Conservation (phyloP, 2,113 vertebrate genomes). For the Plestiodon gilberti region DNA sequence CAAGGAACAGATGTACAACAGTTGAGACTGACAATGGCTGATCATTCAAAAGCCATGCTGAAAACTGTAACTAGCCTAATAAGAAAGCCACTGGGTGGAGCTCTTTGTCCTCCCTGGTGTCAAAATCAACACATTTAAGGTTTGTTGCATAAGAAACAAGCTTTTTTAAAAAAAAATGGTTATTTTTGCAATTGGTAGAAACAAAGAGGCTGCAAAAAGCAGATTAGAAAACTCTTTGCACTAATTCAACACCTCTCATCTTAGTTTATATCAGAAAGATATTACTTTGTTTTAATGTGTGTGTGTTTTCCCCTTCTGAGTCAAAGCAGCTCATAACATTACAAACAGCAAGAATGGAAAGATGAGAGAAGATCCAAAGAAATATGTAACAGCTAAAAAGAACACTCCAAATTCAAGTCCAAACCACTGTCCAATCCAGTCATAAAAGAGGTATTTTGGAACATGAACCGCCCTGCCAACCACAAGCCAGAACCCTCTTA, state of each 20-base stretch:
- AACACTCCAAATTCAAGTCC: neutral
- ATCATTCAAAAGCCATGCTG: constrained; percentile 7
- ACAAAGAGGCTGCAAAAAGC: neutral
- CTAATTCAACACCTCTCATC: neutral
- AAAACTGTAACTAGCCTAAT: neutral
- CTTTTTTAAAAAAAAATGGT: too few species aligned
- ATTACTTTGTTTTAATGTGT: neutral
- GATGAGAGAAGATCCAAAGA: neutral
- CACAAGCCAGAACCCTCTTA: too few species aligned
- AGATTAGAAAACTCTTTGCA: neutral
- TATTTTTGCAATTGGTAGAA: neutral
- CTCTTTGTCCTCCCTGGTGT: neutral
- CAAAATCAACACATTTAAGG: constrained; percentile 1
- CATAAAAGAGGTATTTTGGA: neutral
- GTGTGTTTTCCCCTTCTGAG: neutral
- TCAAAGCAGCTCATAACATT: neutral
- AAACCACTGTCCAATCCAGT: neutral
- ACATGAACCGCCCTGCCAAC: neutral
- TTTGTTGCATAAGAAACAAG: constrained; percentile 8
- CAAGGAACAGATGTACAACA: neutral
- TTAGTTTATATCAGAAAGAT: neutral
- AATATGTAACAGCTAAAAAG: neutral
- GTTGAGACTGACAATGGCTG: neutral
- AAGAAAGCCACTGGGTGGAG: constrained; percentile 19
- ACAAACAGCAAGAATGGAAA: neutral